Evolutionary conservation across 1,140 invertebrate species (phyloP).

Genomic region (Macrobrachium rosenbergii): DNA sequence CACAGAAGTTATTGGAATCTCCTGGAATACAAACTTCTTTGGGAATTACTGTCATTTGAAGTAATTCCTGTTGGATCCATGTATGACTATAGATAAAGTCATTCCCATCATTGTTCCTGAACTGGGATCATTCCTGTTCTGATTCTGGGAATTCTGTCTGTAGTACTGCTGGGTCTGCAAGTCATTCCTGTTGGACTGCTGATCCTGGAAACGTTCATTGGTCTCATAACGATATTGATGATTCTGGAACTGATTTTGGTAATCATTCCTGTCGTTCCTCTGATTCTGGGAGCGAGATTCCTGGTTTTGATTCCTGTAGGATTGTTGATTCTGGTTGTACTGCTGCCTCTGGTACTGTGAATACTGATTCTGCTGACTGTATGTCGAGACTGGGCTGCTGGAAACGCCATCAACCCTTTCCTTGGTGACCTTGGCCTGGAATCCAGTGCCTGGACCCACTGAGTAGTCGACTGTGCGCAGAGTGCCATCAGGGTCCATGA

Average conservation of each 20-base stretch:
- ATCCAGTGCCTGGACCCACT: slow-evolving; percentile 23
- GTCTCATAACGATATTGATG: neutral
- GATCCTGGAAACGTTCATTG: neutral
- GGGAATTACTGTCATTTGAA: no score
- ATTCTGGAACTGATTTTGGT: neutral
- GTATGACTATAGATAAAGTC: no score
- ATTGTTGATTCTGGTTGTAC: neutral
- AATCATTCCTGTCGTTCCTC: neutral
- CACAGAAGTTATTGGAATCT: no score
- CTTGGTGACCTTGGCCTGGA: slow-evolving; percentile 31
- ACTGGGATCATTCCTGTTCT: neutral
- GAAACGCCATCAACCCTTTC: neutral
- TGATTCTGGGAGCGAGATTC: neutral
- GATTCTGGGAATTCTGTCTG: neutral
- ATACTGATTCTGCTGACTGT: neutral
- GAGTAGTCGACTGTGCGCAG: slow-evolving; percentile 25
- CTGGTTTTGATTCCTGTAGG: neutral
- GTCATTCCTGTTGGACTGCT: neutral
- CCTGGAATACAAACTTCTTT: no score
- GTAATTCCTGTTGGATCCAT: no score
- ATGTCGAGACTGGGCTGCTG: neutral
- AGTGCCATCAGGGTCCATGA: slow-evolving; percentile 19
- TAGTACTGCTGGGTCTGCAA: slow-evolving; percentile 4
- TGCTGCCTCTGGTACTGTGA: neutral
- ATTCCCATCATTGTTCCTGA: neutral